Evolutionary conservation across 30 jellyfish, hydroid and myxozoan species (phyloP).

Genomic region (Aurelia aurita complex sp. Pacific): DNA sequence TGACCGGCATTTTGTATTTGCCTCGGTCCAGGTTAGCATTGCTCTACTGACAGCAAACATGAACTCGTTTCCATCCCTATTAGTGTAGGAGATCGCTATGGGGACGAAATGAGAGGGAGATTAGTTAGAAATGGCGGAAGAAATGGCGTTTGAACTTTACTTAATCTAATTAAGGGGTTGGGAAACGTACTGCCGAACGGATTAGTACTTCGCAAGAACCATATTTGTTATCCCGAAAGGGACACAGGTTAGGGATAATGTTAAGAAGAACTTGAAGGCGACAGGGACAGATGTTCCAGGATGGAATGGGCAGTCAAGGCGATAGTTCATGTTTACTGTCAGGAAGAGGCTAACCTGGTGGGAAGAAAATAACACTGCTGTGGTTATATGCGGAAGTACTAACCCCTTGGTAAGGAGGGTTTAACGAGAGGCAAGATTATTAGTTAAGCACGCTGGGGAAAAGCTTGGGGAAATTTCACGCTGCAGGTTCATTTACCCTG

Average conservation of each 20-base stretch:
- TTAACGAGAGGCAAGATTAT: too few species aligned
- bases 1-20: conserved; percentile 85
- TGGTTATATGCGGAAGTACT: conserved; percentile 69
- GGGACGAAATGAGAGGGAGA: conserved; percentile 73
- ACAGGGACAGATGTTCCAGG: too few species aligned
- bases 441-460: too few species aligned
- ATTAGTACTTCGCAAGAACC: conserved; percentile 59
- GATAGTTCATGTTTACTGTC: conserved; percentile 70
- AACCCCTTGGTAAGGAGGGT: conserved; percentile 49
- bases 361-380: conserved; percentile 21
- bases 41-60: conserved; percentile 92
- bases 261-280: too few species aligned
- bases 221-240: neutral
- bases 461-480: too few species aligned
- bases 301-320: too few species aligned
- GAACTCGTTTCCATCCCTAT: conserved; percentile 97
- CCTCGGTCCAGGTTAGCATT: conserved; percentile 84
- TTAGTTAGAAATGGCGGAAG: neutral
- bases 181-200: neutral
- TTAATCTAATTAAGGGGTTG: too few species aligned
- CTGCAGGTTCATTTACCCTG: too few species aligned
- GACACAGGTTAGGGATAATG: too few species aligned
- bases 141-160: too few species aligned
- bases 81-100: conserved; percentile 96
- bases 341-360: conserved; percentile 72